These are phyloP conservation scores for Heliopora coerulea DNA, from an alignment of 92 coral and sea anemone genomes.

Conservation along the genomic window DNA sequence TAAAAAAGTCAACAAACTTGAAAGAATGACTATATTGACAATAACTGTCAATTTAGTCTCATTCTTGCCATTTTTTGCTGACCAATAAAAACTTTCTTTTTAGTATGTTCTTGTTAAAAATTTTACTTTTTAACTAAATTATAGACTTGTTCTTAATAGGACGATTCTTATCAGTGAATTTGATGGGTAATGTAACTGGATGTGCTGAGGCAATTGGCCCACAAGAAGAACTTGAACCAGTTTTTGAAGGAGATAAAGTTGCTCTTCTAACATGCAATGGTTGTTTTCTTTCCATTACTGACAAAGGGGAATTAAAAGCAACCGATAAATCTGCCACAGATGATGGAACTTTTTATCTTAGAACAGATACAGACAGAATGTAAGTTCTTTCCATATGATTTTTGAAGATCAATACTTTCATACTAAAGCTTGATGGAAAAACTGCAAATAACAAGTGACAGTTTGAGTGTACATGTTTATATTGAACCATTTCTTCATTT, in stretches of 20 bases:
- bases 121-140: background rate
- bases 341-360: slow-evolving; percentile 72
- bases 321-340: slow-evolving; percentile 72
- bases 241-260: slow-evolving; percentile 81
- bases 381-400: slow-evolving; percentile 27
- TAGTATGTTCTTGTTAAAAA: background rate
- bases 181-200: slow-evolving; percentile 91
- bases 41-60: no score
- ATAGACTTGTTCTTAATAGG: slow-evolving; percentile 54
- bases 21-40: no score
- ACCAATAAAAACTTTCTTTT: background rate
- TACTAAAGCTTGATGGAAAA: no score
- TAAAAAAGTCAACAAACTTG: no score
- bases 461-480: no score
- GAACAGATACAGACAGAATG: slow-evolving; percentile 78
- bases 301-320: slow-evolving; percentile 71
- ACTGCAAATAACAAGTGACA: no score
- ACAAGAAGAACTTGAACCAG: slow-evolving; percentile 83
- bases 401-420: background rate
- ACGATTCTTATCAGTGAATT: slow-evolving; percentile 76
- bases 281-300: slow-evolving; percentile 77
- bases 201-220: slow-evolving; percentile 92
- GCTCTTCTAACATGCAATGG: slow-evolving; percentile 92
- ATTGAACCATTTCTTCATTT: no score
- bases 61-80: no score